Percentiles rank a stretch among this genome's conserved stretches.
phyloP scores from a whole-genome alignment of 2,888 invertebrate genomes.

The Trachelus iudaicus region DNA sequence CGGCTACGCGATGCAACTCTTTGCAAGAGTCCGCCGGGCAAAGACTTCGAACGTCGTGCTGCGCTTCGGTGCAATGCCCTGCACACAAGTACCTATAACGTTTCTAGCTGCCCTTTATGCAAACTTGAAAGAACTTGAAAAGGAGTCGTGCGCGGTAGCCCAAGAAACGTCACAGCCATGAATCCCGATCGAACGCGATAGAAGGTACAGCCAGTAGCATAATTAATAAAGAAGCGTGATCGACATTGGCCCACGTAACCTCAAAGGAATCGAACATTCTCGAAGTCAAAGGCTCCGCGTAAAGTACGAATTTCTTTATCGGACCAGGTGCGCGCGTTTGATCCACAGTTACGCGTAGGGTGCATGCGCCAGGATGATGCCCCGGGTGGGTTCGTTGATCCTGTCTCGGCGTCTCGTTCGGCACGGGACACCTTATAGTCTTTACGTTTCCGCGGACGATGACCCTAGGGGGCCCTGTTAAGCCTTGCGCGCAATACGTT shows the following conservation, averaged over 20 bases:
- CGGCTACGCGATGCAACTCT: conserved; percentile 36
- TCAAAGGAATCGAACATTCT: not conserved
- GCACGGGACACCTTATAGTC: conserved; percentile 11
- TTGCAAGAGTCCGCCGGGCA: conserved; percentile 60
- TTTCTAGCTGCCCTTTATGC: conserved; percentile 57
- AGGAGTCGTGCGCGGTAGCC: not conserved
- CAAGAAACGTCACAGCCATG: not conserved
- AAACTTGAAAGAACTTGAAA: not conserved
- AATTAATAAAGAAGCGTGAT: not conserved
- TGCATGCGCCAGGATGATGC: not conserved
- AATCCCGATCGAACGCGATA: not conserved
- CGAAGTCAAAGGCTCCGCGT: not conserved
- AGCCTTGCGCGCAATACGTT: not conserved
- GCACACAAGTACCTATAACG: conserved; percentile 54
- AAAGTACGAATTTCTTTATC: not conserved
- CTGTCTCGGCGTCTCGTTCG: not conserved
- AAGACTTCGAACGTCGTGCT: conserved; percentile 37
- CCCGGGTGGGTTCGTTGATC: conserved; percentile 32
- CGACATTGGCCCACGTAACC: not conserved
- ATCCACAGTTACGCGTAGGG: not conserved
- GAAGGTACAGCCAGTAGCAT: not conserved
- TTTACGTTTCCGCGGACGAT: conserved; percentile 48
- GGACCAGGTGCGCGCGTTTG: not conserved
- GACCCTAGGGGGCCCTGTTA: conserved; percentile 36
- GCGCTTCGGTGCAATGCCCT: conserved; percentile 60